Evolutionary conservation across 2,797 vertebrate genomes (phyloP).

Genomic region (Chromobotia macracanthus): DNA sequence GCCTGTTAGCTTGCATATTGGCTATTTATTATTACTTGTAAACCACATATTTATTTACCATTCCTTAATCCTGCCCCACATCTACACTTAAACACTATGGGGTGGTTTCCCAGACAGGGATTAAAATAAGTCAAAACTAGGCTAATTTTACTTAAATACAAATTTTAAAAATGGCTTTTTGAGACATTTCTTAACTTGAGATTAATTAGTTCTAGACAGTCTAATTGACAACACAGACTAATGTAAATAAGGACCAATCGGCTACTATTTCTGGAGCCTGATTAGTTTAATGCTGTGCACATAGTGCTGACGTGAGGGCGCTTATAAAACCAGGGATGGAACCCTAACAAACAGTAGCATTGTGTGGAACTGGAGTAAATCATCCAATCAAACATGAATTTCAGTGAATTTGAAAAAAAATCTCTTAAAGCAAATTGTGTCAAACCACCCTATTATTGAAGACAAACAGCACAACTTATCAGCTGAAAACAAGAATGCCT

Average conservation of each 20-base stretch:
- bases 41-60: too few species aligned
- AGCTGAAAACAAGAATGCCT: slow-evolving; percentile 23
- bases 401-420: background rate
- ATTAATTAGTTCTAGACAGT: background rate
- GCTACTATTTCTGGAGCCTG: background rate
- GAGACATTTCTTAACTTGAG: background rate
- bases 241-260: background rate
- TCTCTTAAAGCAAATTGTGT: slow-evolving; percentile 23
- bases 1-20: too few species aligned
- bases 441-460: slow-evolving; percentile 2
- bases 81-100: background rate
- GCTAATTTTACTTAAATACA: background rate
- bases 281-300: background rate
- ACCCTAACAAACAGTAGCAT: background rate
- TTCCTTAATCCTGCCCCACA: too few species aligned
- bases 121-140: background rate
- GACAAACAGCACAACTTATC: slow-evolving; percentile 6
- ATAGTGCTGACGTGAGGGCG: background rate
- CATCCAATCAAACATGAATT: background rate
- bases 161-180: background rate
- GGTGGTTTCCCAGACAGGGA: too few species aligned
- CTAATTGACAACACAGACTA: background rate
- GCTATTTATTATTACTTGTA: too few species aligned
- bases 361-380: background rate
- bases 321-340: background rate